Evolutionary conservation across 1,140 invertebrate species (phyloP), one percentile per base, ranked within the genome.

Genomic region (Macrotrachela quadricornifera): DNA sequence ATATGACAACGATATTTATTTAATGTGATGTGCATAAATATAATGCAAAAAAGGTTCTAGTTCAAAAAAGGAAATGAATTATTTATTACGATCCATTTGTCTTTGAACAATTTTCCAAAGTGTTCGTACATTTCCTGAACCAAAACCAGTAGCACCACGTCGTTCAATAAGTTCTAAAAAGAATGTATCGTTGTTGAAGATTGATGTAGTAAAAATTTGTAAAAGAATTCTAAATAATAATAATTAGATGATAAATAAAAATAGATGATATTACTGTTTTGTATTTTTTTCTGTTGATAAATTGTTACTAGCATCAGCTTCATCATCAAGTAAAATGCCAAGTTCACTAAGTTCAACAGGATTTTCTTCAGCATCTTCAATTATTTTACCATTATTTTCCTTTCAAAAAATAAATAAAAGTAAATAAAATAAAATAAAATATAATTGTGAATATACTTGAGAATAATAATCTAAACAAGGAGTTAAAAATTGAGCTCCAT

Each of bases 101-200:
- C 37, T 40, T 43, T 60, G 21, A 14, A 69, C 61, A 16, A 65
- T 61, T 51, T 61, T 56, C 60, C 64, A 69, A n/a, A 76, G 59
- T 3, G 74, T 74, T 14, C 66, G 68, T 6, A 76, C 70, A 57
- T 76, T 76, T 10, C 73, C 73, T 10, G 71, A 64, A 14, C 74
- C 74, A 60, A 76, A 74, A 8, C 74, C 73, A 39, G 57, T 57
- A 1, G 74, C 73, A 36, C 73, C 72, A 44, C 61, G 57, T 16
- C 74, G 58, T 49, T 75, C 66, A 38, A 75, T 71, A 4, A 76
- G 58, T 60, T 76, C 74, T 42, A 76, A 56, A 62, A 75, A 76
- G 58, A 75, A 75, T 8, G 73, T 74, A 51, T 74, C 67, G 38
- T 59, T 46, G 12, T 59, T 53, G 58, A 75, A 74, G 8, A 76